Base-by-base conservation (phyloP, 2,888 invertebrate species). In the Hermodice carunculata region DNA sequence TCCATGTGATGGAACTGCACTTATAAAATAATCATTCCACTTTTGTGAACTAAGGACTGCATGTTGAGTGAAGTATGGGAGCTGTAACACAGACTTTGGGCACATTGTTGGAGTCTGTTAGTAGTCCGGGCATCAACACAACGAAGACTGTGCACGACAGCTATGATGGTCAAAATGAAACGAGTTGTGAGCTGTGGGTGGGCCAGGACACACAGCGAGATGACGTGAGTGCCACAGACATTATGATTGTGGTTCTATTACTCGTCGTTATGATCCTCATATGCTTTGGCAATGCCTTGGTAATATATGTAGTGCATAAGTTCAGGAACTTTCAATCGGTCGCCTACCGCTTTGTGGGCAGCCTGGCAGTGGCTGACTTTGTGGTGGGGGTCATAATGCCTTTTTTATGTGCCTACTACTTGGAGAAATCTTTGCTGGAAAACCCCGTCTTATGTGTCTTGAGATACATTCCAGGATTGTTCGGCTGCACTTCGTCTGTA, bases 291-390 rank as follows among this genome's bases (percentile, higher is more conserved):
- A 78, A 77, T 54, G 42, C 57, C 2, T 61, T 78, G 32, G 74
- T 76, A 6, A 28, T 78, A 17, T 32, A 59, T 2, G 73, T 74
- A 5, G 66, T 76, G 37, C 22, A 61, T 3, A 60, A 57, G 28
- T 75, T 70, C 52, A 59, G 60, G 24, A 54, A 54, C n/a, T 65
- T 78, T 2, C 70, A 68, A 32, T 71, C 75, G 40, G 53, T 74
- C n/a, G 74, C 76, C 19, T 74, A 74, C 48, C 68, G 74, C 51
- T 75, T 78, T 63, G 66, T 78, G 8, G 70, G 70, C 22, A 78
- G 74, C 37, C 68, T 78, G 14, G 75, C 77, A 3, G 37, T 73
- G 1, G 69, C 77, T 17, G 77, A 78, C 61, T 66, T 78, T 1
- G 51, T 71, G 4, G 69, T 73, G 2, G 77, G 77, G n/a, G 34